These are phyloP conservation scores for Toxotes lorentzi DNA, from an alignment of 2,797 vertebrate genomes.

Conservation along the genomic window DNA sequence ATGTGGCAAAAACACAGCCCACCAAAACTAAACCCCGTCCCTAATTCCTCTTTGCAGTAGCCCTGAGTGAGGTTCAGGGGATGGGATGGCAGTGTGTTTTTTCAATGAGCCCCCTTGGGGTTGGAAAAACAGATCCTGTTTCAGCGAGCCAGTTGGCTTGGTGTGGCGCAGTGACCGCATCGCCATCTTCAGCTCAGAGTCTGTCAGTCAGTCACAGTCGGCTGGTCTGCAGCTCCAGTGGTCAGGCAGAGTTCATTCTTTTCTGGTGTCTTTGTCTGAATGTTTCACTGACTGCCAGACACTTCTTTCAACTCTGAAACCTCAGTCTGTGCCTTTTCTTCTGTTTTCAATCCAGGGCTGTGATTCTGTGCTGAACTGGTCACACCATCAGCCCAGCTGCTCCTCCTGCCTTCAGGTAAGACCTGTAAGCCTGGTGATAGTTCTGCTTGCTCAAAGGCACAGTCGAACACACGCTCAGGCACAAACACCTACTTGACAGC, in stretches of 20 bases:
- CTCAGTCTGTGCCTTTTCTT: conserved; percentile 44
- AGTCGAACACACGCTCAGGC: conserved; percentile 14
- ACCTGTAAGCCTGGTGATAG: conserved; percentile 75
- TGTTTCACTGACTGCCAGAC: conserved; percentile 65
- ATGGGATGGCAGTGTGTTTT: conserved; percentile 63
- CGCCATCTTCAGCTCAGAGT: conserved; percentile 64
- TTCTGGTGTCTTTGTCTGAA: conserved; percentile 62
- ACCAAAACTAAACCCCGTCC: conserved; percentile 58
- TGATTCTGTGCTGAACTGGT: conserved; percentile 68
- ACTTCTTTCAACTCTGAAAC: conserved; percentile 67
- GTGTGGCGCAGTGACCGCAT: conserved; percentile 75
- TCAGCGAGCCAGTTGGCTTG: conserved; percentile 74
- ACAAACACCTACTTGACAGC: conserved; percentile 27
- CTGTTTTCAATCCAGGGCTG: conserved; percentile 74
- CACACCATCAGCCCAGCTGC: conserved; percentile 61
- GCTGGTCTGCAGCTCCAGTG: conserved; percentile 66
- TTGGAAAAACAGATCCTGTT: conserved; percentile 70
- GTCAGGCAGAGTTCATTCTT: conserved; percentile 72
- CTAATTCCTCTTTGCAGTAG: conserved; percentile 53
- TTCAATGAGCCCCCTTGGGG: conserved; percentile 61
- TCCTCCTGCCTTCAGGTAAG: conserved; percentile 70
- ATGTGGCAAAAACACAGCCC: conserved; percentile 49
- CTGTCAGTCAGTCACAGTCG: conserved; percentile 81
- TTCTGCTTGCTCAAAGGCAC: conserved; percentile 69
- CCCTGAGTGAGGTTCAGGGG: conserved; percentile 66